These are phyloP conservation scores for Oncorhynchus kisutch DNA, from an alignment of 2,113 vertebrate species.

Conservation along the genomic window DNA sequence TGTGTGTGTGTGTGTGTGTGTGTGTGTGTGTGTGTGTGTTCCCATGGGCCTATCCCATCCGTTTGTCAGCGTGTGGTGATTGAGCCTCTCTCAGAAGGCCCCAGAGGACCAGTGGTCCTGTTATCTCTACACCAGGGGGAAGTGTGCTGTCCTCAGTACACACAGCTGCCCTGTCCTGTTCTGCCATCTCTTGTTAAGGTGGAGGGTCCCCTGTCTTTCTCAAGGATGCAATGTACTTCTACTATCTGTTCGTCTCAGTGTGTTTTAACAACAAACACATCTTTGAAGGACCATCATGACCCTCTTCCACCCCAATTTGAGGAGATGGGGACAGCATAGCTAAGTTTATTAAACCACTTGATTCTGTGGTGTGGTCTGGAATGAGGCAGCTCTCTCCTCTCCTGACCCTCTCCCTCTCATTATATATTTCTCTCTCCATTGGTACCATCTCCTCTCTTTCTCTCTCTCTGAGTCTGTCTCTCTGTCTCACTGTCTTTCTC, in stretches of 20 bases:
- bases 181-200: slow-evolving; percentile 67
- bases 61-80: slow-evolving; percentile 72
- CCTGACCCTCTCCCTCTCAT: too few relatives aligned
- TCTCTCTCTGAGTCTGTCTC: too few relatives aligned
- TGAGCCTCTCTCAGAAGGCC: slow-evolving; percentile 71
- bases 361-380: slow-evolving; percentile 60
- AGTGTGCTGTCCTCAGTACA: slow-evolving; percentile 38
- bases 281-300: slow-evolving; percentile 50
- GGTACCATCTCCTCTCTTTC: too few relatives aligned
- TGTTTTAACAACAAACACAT: slow-evolving; percentile 70
- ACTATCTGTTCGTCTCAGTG: slow-evolving; percentile 52
- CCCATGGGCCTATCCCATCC: too few relatives aligned
- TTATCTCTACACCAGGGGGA: slow-evolving; percentile 64
- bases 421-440: too few relatives aligned
- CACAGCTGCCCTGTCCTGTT: slow-evolving; percentile 5
- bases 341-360: slow-evolving; percentile 70
- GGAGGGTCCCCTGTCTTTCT: slow-evolving; percentile 52
- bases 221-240: slow-evolving; percentile 58
- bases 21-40: too few relatives aligned
- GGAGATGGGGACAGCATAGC: slow-evolving; percentile 37
- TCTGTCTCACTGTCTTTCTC: too few relatives aligned
- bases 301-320: slow-evolving; percentile 1
- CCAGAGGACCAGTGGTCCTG: slow-evolving; percentile 63
- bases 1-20: too few relatives aligned
- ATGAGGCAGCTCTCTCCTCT: neutral